Evolutionary conservation across 1,140 invertebrate species (phyloP).

Genomic region (Bombus pascuorum): DNA sequence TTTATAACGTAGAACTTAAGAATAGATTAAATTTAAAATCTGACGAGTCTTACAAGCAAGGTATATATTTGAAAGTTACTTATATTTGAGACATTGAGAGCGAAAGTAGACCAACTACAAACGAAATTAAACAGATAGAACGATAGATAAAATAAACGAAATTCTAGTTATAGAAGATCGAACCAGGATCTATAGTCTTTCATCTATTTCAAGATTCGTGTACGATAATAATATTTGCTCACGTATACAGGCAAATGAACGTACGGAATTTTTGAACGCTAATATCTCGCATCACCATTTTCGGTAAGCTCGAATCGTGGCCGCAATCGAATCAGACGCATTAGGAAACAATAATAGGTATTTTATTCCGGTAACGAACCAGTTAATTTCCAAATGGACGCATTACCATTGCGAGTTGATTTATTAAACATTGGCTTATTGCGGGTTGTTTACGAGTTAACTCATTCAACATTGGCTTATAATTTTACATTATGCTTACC

Average conservation of each 20-base stretch:
- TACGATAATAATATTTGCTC: not conserved
- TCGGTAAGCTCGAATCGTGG: not conserved
- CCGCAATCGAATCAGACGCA: not conserved
- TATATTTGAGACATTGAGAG: no score
- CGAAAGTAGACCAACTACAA: no score
- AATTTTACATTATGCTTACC: not conserved
- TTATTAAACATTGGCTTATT: not conserved
- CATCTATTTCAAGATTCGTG: not conserved
- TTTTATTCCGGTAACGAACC: slow-evolving; percentile 7
- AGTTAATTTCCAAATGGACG: slow-evolving; percentile 6
- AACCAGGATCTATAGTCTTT: no score
- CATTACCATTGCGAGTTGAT: slow-evolving; percentile 7
- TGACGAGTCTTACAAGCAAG: no score
- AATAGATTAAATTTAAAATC: no score
- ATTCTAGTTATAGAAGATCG: not conserved
- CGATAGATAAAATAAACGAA: not conserved
- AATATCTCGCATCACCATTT: not conserved
- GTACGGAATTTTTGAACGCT: not conserved
- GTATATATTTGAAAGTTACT: no score
- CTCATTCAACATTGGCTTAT: not conserved
- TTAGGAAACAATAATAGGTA: slow-evolving; percentile 23
- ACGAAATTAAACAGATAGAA: not conserved
- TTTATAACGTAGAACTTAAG: no score
- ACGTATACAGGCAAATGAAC: not conserved
- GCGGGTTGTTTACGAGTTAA: not conserved